Evolutionary conservation across 2,888 invertebrate genomes (phyloP), one percentile per base, ranked within the genome.

Genomic region (Eudasyphora cyanicolor): DNA sequence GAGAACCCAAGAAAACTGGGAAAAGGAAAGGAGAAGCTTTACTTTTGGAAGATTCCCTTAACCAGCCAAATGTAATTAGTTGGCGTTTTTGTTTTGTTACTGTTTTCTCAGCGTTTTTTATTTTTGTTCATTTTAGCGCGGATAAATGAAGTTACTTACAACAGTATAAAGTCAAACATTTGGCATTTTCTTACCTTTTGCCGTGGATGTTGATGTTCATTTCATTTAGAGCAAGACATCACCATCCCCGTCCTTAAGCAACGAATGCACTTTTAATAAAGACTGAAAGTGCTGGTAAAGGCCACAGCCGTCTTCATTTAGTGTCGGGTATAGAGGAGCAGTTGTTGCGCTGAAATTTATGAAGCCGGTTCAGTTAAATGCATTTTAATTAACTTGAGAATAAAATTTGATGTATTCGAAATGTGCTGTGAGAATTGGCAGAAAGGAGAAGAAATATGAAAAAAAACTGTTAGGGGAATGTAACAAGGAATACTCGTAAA

Each of bases 321-420:
- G 27, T 71, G 14, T 49, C 70, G 29, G 64, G 17, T 35, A 64
- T n/a, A 21, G 54, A 14, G 4, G 51, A 38, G 32, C 14, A 24
- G 54, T 54, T 42, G 49, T 21, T 29, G 73, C 64, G 60, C 62
- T 45, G 49, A 60, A 80, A 86, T 86, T 85, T 86, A 86, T 82
- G 84, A 85, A 85, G 85, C 75, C 85, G 85, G 79, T 82, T 85
- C 78, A 83, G 69, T 76, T 79, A 76, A 86, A 86, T 84, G 78
- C 83, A 83, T 84, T 86, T 86, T 86, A 86, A 86, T 86, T 85
- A 86, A 85, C 86, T 85, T 17, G 74, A 49, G 82, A 75, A 75
- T 79, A 79, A 76, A 70, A 82, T 76, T 76, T 74, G 70, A 57
- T 79, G 54, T 70, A 38, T 71, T 76, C 49, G 57, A 27, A 75